Evolutionary conservation across 2,797 vertebrate species (phyloP).

Genomic region (Sebastes minor): DNA sequence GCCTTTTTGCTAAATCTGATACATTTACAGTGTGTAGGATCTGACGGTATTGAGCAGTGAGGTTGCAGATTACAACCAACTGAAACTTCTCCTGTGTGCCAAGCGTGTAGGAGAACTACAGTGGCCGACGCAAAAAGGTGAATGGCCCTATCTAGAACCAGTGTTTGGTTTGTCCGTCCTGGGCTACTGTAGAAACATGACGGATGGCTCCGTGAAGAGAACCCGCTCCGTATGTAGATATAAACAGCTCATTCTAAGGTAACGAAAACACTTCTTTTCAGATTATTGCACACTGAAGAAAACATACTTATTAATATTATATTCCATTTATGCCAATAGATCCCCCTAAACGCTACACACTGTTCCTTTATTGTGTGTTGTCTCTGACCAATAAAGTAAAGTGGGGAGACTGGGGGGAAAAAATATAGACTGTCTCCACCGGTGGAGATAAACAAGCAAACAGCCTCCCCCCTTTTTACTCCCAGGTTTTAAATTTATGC

Average conservation of each 20-base stretch:
- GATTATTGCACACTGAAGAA: neutral
- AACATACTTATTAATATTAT: neutral
- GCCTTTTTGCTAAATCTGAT: neutral
- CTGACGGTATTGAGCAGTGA: accelerated
- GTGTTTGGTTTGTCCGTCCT: accelerated
- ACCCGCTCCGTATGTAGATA: too few relatives aligned
- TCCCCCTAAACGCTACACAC: neutral
- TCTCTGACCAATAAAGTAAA: neutral
- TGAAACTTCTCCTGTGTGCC: neutral
- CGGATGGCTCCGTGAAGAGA: too few relatives aligned
- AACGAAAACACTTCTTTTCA: too few relatives aligned
- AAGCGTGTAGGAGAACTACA: accelerated
- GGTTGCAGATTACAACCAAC: neutral
- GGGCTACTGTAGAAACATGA: neutral
- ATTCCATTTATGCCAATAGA: neutral
- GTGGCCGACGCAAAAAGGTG: accelerated
- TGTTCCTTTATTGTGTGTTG: neutral
- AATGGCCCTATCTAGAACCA: neutral
- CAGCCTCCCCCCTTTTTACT: neutral
- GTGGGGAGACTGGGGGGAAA: neutral
- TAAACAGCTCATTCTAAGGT: too few relatives aligned
- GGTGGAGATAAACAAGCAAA: neutral
- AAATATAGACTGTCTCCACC: neutral
- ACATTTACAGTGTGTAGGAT: neutral
- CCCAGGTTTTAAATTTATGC: slow-evolving; percentile 12